These are phyloP conservation scores for Elmis aenea DNA, from an alignment of 2,888 invertebrate genomes.

Conservation along the genomic window DNA sequence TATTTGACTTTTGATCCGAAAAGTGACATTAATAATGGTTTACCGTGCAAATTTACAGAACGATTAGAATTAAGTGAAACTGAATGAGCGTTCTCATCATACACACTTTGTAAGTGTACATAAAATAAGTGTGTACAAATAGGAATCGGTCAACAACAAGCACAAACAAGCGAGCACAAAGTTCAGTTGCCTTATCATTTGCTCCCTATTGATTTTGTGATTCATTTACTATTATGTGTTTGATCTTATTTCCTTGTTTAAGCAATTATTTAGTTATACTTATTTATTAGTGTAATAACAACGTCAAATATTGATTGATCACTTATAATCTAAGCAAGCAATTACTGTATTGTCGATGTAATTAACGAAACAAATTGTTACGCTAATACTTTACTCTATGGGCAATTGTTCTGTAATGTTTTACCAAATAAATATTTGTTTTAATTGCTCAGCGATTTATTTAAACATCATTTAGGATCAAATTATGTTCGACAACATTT, in stretches of 20 bases:
- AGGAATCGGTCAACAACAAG: slow-evolving; percentile 24
- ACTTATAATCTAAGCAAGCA: no score
- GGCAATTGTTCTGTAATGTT: no score
- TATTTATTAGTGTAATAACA: no score
- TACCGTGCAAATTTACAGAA: slow-evolving; percentile 36
- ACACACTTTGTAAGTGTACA: slow-evolving; percentile 9
- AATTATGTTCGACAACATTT: no score
- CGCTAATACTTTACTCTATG: no score
- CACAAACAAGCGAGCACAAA: slow-evolving; percentile 20
- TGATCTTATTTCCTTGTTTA: background rate
- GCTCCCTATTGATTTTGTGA: slow-evolving; percentile 16
- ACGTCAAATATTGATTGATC: no score
- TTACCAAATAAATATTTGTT: no score
- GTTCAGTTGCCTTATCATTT: slow-evolving; percentile 9
- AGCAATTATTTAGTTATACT: background rate
- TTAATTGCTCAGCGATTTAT: no score
- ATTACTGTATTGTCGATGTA: no score
- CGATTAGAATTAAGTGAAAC: slow-evolving; percentile 33
- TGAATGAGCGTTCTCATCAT: slow-evolving; percentile 15
- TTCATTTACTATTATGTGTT: slow-evolving; percentile 3
- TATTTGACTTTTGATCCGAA: slow-evolving; percentile 31
- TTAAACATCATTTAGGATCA: no score
- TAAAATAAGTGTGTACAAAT: slow-evolving; percentile 24
- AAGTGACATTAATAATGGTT: slow-evolving; percentile 28
- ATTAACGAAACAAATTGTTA: no score